Base-by-base conservation (phyloP, 64 coral and sea anemone species). In the Montipora foliosa region DNA sequence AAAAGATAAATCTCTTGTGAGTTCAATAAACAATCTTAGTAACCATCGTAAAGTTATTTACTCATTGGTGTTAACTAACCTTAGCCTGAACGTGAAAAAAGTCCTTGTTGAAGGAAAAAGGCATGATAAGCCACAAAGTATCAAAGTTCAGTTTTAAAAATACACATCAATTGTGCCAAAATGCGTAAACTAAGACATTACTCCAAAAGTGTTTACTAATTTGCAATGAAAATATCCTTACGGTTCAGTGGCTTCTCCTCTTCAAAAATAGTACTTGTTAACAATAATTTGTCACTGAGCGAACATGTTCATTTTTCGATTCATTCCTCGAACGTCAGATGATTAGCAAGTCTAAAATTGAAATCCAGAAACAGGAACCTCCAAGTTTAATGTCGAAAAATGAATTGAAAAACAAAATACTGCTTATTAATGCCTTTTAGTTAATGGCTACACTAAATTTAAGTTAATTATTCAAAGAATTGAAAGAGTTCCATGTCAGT, bases 121-220 rank as follows among this genome's bases (percentile, higher is more conserved):
- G 3, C 5, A 9, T 15, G 44, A 71, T 50, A 47, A 4, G 0
- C 19, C 79, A 60, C 4, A 44, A 78, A 78, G 76, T 78, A 78
- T 78, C 76, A 78, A 78, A 50, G 21, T 47, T 49, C 82, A 67
- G 45, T 19, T 49, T 70, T 71, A 47, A 57, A 70, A 71, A 71
- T 85, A 85, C 70, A 45, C 46, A 59, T 29, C 11, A 85, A 85
- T 71, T 70, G 82, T 69, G 44, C 2, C 2, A 49, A 21, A 29
- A 85, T 69, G 44, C 66, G 62, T 67, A 68, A 84, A 84, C 44
- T 37, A 84, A 84, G 68, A 84, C 81, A 85, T 21, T 10, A 71
- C 59, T 68, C 29, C 44, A 68, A 44, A 85, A 71, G 82, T 85
- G 82, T 85, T 85, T 85, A 85, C 82, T 69, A 64, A 81, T 70